Base-by-base conservation (phyloP, 2,888 invertebrate species). In the Ischnus inquisitorius region DNA sequence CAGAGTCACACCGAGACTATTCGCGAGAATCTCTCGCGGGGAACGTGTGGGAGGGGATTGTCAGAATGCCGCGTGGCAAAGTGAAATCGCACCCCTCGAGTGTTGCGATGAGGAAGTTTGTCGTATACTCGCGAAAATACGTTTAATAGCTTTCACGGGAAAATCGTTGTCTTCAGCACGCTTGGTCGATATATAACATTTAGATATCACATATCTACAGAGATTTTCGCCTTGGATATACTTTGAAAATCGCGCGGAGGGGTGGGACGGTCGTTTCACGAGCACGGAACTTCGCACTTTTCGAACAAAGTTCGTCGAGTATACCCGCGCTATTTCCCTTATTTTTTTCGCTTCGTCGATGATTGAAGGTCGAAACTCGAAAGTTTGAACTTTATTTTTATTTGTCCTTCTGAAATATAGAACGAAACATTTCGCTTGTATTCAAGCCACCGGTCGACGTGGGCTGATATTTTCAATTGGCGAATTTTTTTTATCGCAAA, bases 1-100 rank as follows among this genome's bases (percentile, higher is more conserved):
- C 69, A 8, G 60, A 83, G 79, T 79, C 69, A 3, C 64, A 3
- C 64, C 68, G 57, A 60, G 46, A 69, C 77, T 64, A 79, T 75
- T 83, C 69, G 75, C 74, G 34, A 69, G 69, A 34, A 22, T 22
- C 39, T 67, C 19, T 41, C 65, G 28, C 14, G 54, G 16, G 41
- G 41, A 2, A 54, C 65, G 28, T 14, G 54, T 10, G 41, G 41
- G 1, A 54, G 34, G 14, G 65, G 67, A 72, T 48, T 14, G 5
- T 25, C 19, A 1, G 5, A 19, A 12, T n/a, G 48, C 39, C 25
- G 65, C 57, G 65, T 41, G 69, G 39, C 71, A 65, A 76, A 79
- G 72, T 79, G 48, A 71, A 76, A 46, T 14, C 43, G 16, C 48
- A 12, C 39, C 12, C 25, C 43, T 39, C 54, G 48, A 54, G 67